Conservation (phyloP, 2,113 vertebrate species). For the Ammodytes dubius region DNA sequence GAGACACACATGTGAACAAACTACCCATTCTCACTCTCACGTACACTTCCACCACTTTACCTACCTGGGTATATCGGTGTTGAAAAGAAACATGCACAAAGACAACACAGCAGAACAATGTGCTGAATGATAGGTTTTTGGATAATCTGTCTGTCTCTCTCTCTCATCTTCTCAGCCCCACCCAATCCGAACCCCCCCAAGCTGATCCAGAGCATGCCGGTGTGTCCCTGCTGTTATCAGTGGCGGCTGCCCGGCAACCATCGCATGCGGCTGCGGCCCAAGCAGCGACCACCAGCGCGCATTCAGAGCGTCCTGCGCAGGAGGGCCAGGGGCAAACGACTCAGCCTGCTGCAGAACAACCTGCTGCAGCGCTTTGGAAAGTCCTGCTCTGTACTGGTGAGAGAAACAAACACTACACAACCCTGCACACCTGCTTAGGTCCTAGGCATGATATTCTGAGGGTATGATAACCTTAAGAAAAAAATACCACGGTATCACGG, state of each 20-base stretch:
- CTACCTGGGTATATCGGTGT: not conserved
- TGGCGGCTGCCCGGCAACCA: constrained; percentile 86
- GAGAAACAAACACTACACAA: constrained; percentile 54
- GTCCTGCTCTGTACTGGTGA: constrained; percentile 90
- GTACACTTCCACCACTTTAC: not conserved
- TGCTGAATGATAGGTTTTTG: not conserved
- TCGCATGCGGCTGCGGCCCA: constrained; percentile 89
- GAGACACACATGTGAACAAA: not conserved
- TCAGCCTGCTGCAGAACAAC: constrained; percentile 87
- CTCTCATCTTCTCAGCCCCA: constrained; percentile 16
- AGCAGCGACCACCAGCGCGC: constrained; percentile 83
- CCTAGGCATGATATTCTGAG: too few species aligned
- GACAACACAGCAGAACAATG: not conserved
- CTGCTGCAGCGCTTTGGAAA: constrained; percentile 88
- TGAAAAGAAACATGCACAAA: not conserved
- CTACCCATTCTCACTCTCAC: not conserved
- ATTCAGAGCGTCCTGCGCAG: constrained; percentile 87
- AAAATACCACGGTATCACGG: too few species aligned
- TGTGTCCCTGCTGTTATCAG: constrained; percentile 91
- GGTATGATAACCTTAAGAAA: too few species aligned
- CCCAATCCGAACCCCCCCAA: not conserved
- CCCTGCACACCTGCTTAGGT: not conserved
- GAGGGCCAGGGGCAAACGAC: constrained; percentile 82
- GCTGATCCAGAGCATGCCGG: constrained; percentile 46
- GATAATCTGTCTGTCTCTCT: not conserved